A percentile compares a stretch with the other conserved stretches of the same genome.
These are phyloP conservation scores for Oligia strigilis DNA, from an alignment of 2,888 invertebrate genomes.

Conservation along the genomic window DNA sequence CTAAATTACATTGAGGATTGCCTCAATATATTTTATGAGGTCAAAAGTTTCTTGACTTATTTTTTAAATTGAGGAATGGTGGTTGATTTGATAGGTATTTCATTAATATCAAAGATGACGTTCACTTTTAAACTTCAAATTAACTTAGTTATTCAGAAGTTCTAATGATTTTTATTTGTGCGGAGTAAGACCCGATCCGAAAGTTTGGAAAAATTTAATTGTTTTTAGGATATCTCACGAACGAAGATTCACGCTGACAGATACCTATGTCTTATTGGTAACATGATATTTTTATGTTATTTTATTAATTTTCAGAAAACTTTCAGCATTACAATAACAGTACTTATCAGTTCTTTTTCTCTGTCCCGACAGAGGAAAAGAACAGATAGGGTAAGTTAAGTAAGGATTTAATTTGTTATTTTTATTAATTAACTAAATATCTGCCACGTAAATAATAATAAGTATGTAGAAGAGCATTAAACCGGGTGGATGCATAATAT, in stretches of 20 bases:
- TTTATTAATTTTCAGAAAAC: too few species aligned
- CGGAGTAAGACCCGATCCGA: not conserved
- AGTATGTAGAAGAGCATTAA: conserved; percentile 30
- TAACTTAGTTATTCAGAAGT: conserved; percentile 59
- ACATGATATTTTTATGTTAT: not conserved
- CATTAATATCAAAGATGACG: conserved; percentile 18
- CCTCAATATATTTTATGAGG: not conserved
- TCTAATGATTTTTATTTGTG: conserved; percentile 58
- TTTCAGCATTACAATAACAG: too few species aligned
- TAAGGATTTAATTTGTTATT: too few species aligned
- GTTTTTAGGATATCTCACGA: conserved; percentile 25
- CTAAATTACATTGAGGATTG: too few species aligned
- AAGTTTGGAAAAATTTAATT: conserved; percentile 44
- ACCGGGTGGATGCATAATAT: conserved; percentile 22
- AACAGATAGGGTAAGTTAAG: too few species aligned
- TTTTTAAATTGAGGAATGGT: not conserved
- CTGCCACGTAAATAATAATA: conserved; percentile 47
- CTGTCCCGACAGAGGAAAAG: not conserved
- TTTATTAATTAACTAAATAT: not conserved
- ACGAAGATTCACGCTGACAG: not conserved
- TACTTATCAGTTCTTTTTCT: not conserved
- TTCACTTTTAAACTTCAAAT: conserved; percentile 45
- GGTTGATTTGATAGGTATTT: conserved; percentile 22
- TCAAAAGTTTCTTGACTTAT: conserved; percentile 2
- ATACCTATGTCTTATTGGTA: not conserved